Base-by-base conservation (phyloP, 2,113 vertebrate species). In the Apteryx mantelli region DNA sequence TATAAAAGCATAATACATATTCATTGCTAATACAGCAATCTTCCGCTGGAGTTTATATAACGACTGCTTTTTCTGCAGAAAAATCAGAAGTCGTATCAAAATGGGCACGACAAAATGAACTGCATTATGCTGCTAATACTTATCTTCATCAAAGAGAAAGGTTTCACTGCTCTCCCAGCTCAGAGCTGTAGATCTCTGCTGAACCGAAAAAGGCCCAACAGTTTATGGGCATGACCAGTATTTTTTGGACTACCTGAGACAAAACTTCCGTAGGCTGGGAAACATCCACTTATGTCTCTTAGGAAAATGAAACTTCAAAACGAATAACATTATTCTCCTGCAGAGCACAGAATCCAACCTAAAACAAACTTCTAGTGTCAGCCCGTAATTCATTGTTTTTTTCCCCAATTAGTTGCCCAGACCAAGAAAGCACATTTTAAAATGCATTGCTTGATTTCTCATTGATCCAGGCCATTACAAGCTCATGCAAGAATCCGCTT, bases 191-290 rank as follows among this genome's bases (percentile, higher is more conserved):
- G 50, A 28, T 26, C 80, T 34, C 68, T 19, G 53, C 7, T 4
- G 8, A 32, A 40, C 11, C 42, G 10, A 58, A 55, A 38, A 52
- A 52, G 34, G 7, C 38, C 42, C 25, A 13, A 11, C 6, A 32
- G 53, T 36, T 58, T 26, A 32, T 14, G 32, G 1, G 0, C 63
- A 5, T 0, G 1, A 69, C 48, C n/a, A 3, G 21, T 9, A 20
- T 25, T 2, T 50, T 70, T 58, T 82, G 38, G 55, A 78, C 79
- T 61, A 52, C 66, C 18, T 53, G 13, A 71, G 65, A 53, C 14
- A 46, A 46, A 46, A 30, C 36, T 28, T 60, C 61, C 42, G 30
- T 4, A 19, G 14, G 53, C 71, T 95, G 44, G 16, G 64, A 74
- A 92, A 92, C 20, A 17, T 81, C 83, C 22, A 24, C 8, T 69